These are phyloP conservation scores for Eueremaeus valkanovi DNA, from an alignment of 2,888 invertebrate genomes.

Conservation along the genomic window DNA sequence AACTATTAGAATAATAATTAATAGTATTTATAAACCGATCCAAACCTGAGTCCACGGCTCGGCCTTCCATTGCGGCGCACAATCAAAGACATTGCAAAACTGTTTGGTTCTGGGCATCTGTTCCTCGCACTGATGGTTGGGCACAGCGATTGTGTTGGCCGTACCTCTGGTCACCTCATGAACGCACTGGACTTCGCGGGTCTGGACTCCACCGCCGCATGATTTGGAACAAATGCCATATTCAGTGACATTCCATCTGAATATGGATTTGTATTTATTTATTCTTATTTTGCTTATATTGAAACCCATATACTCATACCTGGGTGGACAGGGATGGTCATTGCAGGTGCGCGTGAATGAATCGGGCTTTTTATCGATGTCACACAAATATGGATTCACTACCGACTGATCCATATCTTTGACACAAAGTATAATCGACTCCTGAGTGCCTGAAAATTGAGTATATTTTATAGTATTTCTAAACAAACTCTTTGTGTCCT, in stretches of 20 bases:
- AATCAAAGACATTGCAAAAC: constrained; percentile 87
- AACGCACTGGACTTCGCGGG: constrained; percentile 74
- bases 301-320: constrained; percentile 53
- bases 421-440: constrained; percentile 80
- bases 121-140: constrained; percentile 86
- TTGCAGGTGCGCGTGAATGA: constrained; percentile 85
- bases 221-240: constrained; percentile 85
- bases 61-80: constrained; percentile 83
- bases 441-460: constrained; percentile 60
- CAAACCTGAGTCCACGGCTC: constrained; percentile 70
- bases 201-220: constrained; percentile 90
- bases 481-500: constrained; percentile 51
- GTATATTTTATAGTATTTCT: constrained; percentile 41
- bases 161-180: constrained; percentile 63
- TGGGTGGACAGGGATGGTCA: constrained; percentile 89
- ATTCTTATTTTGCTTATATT: not conserved
- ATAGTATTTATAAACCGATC: not conserved
- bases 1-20: constrained; percentile 40
- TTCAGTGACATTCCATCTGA: constrained; percentile 78
- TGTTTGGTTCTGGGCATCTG: constrained; percentile 77
- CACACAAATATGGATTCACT: constrained; percentile 80
- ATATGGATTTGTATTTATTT: constrained; percentile 48
- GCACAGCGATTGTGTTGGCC: constrained; percentile 84
- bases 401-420: constrained; percentile 79
- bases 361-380: constrained; percentile 80